Conservation (phyloP, 92 coral and sea anemone species). For the Zoanthus sansibaricus region DNA sequence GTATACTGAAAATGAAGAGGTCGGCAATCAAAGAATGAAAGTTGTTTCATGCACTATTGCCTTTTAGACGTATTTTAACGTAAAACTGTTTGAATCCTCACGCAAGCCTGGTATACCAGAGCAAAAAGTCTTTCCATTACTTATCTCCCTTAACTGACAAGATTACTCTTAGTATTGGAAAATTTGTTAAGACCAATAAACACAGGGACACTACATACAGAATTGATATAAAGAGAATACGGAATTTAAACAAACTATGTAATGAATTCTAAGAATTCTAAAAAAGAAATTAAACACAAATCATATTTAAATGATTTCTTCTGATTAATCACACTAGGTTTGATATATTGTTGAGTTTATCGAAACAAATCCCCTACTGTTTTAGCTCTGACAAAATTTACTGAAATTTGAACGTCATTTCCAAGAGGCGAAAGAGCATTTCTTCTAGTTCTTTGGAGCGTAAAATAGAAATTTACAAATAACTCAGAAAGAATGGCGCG, state of each 20-base stretch:
- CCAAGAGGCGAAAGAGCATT: neutral
- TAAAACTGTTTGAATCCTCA: conserved; percentile 11
- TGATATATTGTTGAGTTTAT: neutral
- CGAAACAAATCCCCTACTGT: neutral
- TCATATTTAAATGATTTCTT: neutral
- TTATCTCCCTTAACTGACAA: neutral
- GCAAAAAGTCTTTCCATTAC: neutral
- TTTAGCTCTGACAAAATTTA: neutral
- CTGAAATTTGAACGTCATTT: neutral
- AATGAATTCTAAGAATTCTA: conserved; percentile 35
- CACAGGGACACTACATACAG: no score
- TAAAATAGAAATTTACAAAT: neutral
- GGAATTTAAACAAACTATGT: conserved; percentile 20
- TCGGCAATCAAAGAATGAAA: conserved; percentile 3
- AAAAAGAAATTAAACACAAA: conserved; percentile 23
- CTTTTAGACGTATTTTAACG: neutral
- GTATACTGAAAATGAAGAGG: neutral
- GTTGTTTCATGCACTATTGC: conserved; percentile 32
- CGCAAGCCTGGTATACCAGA: conserved; percentile 10
- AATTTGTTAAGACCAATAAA: neutral
- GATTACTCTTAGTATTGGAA: no score
- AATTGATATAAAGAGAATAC: neutral
- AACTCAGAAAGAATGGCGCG: neutral
- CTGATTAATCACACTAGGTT: neutral
- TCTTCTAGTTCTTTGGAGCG: conserved; percentile 1